Evolutionary conservation across 2,113 vertebrate genomes (phyloP).

Genomic region (Lycocorax pyrrhopterus): DNA sequence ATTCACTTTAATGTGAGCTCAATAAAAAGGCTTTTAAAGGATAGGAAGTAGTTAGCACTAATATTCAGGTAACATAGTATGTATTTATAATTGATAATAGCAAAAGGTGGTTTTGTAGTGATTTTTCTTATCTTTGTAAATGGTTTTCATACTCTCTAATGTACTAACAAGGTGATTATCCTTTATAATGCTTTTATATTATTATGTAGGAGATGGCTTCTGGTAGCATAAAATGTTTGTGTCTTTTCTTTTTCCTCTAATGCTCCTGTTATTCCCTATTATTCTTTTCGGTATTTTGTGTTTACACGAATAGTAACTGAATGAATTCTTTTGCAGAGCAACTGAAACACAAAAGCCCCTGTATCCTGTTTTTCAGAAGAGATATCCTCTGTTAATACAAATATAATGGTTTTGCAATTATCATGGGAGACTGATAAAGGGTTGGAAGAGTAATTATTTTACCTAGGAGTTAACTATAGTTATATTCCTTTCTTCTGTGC

Average conservation of each 20-base stretch:
- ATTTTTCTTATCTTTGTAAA: constrained; percentile 3
- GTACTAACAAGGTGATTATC: neutral
- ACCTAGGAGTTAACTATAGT: neutral
- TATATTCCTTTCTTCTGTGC: neutral
- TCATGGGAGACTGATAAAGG: neutral
- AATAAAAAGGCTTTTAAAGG: neutral
- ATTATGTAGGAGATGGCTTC: neutral
- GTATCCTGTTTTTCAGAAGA: neutral
- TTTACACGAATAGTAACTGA: neutral
- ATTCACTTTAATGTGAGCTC: neutral
- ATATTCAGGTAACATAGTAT: neutral
- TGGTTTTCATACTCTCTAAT: neutral
- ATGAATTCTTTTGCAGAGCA: neutral
- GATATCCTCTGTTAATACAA: neutral
- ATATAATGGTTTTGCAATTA: neutral
- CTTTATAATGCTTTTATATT: neutral
- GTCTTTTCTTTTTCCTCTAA: neutral
- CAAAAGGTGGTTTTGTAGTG: neutral
- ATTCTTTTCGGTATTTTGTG: neutral
- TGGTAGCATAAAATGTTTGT: neutral
- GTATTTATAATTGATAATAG: neutral
- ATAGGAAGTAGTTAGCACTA: neutral
- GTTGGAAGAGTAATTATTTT: neutral
- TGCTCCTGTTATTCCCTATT: neutral
- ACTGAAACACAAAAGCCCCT: neutral